Evolutionary conservation across 1,140 invertebrate genomes (phyloP).

Genomic region (Dolichoris vasculosae): DNA sequence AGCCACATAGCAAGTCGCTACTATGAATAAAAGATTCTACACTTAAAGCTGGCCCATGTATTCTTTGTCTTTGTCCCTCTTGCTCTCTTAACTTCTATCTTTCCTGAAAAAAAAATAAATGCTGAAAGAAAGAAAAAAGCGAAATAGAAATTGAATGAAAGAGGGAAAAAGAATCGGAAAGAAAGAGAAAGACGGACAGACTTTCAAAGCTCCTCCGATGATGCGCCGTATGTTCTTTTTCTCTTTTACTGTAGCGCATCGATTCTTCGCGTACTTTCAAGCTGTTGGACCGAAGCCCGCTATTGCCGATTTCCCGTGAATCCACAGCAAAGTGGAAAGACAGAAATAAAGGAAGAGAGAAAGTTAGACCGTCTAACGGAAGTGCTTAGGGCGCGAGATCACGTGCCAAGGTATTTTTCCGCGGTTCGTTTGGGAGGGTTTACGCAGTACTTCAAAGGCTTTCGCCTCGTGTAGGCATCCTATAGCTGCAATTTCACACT

Average conservation of each 20-base stretch:
- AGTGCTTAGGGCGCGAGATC: conserved; percentile 25
- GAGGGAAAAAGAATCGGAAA: background rate
- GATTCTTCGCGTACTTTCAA: conserved; percentile 19
- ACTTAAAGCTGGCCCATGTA: conserved; percentile 54
- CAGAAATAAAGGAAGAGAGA: background rate
- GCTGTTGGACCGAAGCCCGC: background rate
- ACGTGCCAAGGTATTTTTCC: conserved; percentile 33
- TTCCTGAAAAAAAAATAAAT: background rate
- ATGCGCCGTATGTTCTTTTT: background rate
- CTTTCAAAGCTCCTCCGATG: background rate
- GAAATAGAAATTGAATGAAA: background rate
- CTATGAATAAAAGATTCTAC: conserved; percentile 68
- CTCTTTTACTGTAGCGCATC: background rate
- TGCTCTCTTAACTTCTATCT: background rate
- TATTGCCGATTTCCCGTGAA: background rate
- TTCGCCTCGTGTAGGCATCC: background rate
- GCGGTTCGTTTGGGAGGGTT: conserved; percentile 32
- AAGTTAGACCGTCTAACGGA: background rate
- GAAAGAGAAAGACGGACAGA: no score
- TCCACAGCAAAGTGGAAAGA: background rate
- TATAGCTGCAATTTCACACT: conserved; percentile 28
- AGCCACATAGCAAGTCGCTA: conserved; percentile 61
- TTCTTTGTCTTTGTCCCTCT: background rate
- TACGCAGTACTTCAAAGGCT: conserved; percentile 17
- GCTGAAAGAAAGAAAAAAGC: background rate